Evolutionary conservation across 2,888 invertebrate species (phyloP), one percentile per base, ranked within the genome.

Genomic region (Drosophila stalkeri): DNA sequence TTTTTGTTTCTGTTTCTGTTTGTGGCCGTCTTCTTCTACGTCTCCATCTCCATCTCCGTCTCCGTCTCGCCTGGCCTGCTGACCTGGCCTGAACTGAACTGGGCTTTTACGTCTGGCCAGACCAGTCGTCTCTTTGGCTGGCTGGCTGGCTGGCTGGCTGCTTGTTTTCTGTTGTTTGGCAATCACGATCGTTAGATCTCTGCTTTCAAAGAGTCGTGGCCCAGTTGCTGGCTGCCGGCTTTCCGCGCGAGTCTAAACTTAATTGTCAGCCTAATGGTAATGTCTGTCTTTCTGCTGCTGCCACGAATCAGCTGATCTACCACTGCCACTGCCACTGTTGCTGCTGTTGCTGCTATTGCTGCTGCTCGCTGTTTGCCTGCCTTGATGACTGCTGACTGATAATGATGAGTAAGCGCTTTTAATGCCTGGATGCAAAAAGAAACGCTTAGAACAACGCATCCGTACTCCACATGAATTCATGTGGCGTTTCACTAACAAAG

Each of bases 331-430:
- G 44, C 35, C 9, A 9, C 33, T 9, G 11, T 9, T n/a, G 41
- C 8, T 33, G 20, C 20, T 20, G 52, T n/a, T 20, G 44, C 35
- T 9, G 2, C 33, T 9, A 2, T 9, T n/a, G 41, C 8, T 33
- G 20, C 20, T 20, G 52, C 20, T 37, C 16, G 39, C 43, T 20
- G 43, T 18, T 52, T 54, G 59, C 47, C 18, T 65, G 60, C 47
- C 33, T 67, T 33, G 77, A 78, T 78, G 72, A 57, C 78, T 74
- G 72, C 66, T 59, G 71, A 57, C 72, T 72, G 88, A 87, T 84
- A 85, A 82, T 80, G 86, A 84, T 84, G 88, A 84, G 78, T 78
- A 77, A 84, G 88, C 84, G 80, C 72, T 85, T 82, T 85, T 72
- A 71, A 70, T 75, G 75, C 64, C 73, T 63, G 61, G 33, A 33